Evolutionary conservation across 2,797 vertebrate species (phyloP).

Genomic region (Apodemus agrarius): DNA sequence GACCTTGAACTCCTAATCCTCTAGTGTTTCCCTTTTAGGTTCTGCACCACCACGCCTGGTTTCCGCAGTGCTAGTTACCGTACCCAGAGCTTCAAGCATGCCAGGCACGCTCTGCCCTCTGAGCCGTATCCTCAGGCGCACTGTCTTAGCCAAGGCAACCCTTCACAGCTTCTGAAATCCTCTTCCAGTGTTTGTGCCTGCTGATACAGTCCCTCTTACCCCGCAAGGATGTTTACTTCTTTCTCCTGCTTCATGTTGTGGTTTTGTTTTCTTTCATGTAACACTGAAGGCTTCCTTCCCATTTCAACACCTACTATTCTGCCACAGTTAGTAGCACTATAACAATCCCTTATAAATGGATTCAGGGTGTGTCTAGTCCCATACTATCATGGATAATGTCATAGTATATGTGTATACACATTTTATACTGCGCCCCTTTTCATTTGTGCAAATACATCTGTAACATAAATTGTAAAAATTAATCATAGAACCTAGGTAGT

Average conservation of each 20-base stretch:
- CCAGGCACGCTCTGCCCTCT: not conserved
- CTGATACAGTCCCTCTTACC: not conserved
- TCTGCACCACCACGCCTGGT: not conserved
- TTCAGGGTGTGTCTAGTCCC: not conserved
- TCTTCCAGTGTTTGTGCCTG: not conserved
- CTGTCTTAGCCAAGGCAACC: not conserved
- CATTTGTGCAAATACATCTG: not conserved
- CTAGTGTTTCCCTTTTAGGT: not conserved
- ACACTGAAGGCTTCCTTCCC: not conserved
- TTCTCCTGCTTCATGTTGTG: not conserved
- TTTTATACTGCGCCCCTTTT: not conserved
- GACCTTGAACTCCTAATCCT: not conserved
- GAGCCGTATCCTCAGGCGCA: not conserved
- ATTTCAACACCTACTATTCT: not conserved
- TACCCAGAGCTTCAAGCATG: not conserved
- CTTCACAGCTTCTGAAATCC: not conserved
- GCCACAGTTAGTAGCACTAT: not conserved
- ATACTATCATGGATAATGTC: not conserved
- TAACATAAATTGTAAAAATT: slow-evolving; percentile 18
- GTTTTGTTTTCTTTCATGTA: not conserved
- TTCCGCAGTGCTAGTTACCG: not conserved
- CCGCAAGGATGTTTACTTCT: not conserved
- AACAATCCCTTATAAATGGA: not conserved
- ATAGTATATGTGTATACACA: not conserved
- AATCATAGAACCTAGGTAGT: not conserved